A percentile compares a stretch with the other conserved stretches of the same genome.
These are phyloP conservation scores for Turdus rufiventris DNA, from an alignment of 2,113 vertebrate genomes.

Conservation along the genomic window DNA sequence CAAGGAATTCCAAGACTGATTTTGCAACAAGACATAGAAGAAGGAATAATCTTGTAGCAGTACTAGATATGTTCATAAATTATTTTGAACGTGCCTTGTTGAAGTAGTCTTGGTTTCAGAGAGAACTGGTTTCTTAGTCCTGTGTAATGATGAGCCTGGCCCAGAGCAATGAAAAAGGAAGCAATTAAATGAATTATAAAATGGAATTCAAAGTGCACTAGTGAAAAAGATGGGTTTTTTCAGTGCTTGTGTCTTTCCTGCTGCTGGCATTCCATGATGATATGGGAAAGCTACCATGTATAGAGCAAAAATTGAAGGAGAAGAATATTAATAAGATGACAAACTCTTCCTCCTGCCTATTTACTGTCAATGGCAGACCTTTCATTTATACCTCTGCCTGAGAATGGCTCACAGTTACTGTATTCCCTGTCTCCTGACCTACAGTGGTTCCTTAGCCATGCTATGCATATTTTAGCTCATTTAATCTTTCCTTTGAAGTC, in stretches of 20 bases:
- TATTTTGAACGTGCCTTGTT: neutral
- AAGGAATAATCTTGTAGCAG: neutral
- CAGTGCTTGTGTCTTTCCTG: neutral
- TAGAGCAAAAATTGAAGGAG: neutral
- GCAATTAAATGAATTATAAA: neutral
- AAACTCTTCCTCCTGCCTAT: neutral
- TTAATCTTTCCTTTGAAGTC: conserved; percentile 35
- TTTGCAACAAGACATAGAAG: neutral
- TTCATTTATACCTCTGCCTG: neutral
- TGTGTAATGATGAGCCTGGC: neutral
- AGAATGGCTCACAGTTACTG: neutral
- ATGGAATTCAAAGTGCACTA: neutral
- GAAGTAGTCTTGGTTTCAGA: neutral
- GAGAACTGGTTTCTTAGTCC: neutral
- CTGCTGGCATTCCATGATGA: neutral
- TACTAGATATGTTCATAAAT: neutral
- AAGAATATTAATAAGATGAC: neutral
- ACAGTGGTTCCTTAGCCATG: neutral
- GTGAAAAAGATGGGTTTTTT: neutral
- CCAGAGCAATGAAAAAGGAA: neutral
- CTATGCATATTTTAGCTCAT: neutral
- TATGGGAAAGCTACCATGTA: neutral
- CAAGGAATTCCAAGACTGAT: neutral
- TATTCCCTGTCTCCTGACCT: neutral
- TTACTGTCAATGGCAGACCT: neutral